Evolutionary conservation across 37 sponge, comb jelly and placozoan species (phyloP).

Genomic region (Mnemiopsis leidyi): DNA sequence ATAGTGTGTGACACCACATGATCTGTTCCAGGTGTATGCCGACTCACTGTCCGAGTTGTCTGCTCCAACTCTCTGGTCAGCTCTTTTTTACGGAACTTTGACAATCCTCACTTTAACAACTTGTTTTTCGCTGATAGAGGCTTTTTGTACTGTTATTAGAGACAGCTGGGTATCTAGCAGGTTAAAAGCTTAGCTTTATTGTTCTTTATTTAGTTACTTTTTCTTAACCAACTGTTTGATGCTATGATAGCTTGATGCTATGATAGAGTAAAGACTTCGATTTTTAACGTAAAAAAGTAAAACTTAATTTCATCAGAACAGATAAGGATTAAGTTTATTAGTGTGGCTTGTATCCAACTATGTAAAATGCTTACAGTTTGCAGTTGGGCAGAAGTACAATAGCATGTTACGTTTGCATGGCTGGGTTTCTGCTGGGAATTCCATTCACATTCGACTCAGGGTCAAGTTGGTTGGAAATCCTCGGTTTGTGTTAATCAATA

Average conservation of each 20-base stretch:
- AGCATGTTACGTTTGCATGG: slow-evolving; percentile 20
- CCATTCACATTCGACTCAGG: slow-evolving; percentile 15
- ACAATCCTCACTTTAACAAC: neutral
- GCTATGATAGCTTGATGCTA: too few species aligned
- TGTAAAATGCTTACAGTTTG: neutral
- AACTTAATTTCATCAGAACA: too few species aligned
- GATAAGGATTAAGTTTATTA: too few species aligned
- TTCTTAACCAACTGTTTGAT: too few species aligned
- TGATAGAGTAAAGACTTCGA: too few species aligned
- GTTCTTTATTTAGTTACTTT: too few species aligned
- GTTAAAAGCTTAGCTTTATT: neutral
- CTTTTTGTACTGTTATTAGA: neutral
- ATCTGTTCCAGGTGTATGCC: neutral
- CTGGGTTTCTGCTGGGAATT: slow-evolving; percentile 12
- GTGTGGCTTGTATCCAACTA: too few species aligned
- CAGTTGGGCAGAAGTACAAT: neutral
- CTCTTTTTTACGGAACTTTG: neutral
- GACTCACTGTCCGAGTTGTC: neutral
- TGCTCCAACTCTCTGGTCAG: neutral
- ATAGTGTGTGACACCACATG: neutral
- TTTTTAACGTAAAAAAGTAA: too few species aligned
- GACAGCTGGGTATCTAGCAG: slow-evolving; percentile 22
- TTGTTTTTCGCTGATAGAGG: slow-evolving; percentile 2
- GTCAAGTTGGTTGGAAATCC: slow-evolving; percentile 1
- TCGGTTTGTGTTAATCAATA: too few species aligned